Evolutionary conservation across 1,140 invertebrate species (phyloP).

Genomic region (Eufriesea mexicana): DNA sequence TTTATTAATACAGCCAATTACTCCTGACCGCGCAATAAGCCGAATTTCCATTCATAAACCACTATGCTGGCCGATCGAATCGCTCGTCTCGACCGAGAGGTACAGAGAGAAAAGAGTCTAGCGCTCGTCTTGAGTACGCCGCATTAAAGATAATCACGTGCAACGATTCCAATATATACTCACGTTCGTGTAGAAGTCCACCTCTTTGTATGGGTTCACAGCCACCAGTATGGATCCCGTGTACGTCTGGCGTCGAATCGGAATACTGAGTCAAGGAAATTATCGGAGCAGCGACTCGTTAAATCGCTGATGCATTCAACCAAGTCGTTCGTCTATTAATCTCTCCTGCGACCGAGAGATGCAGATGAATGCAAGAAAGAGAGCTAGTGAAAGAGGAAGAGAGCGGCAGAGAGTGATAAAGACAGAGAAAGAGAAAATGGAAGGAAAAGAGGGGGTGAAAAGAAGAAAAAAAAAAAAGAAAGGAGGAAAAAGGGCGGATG

Average conservation of each 20-base stretch:
- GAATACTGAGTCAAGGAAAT: constrained; percentile 83
- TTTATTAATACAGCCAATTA: constrained; percentile 2
- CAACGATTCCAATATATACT: constrained; percentile 41
- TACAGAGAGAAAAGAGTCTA: neutral
- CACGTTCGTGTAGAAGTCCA: constrained; percentile 92
- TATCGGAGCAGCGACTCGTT: constrained; percentile 1
- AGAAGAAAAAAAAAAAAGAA: neutral
- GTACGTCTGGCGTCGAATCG: constrained; percentile 87
- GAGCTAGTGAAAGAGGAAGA: neutral
- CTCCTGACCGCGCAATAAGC: neutral
- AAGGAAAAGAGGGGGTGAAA: neutral
- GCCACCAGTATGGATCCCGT: constrained; percentile 97
- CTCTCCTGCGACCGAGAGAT: neutral
- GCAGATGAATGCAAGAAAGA: neutral
- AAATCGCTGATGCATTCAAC: constrained; percentile 10
- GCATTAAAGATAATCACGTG: constrained; percentile 8
- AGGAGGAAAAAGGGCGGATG: neutral
- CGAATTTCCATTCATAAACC: neutral
- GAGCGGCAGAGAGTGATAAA: no score
- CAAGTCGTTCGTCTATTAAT: constrained; percentile 19
- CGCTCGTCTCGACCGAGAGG: neutral
- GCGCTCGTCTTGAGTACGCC: neutral
- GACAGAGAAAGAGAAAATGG: neutral
- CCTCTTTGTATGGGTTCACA: constrained; percentile 97
- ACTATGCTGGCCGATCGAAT: neutral